Base-by-base conservation (phyloP, 2,797 vertebrate genomes). In the Danio albolineatus region DNA sequence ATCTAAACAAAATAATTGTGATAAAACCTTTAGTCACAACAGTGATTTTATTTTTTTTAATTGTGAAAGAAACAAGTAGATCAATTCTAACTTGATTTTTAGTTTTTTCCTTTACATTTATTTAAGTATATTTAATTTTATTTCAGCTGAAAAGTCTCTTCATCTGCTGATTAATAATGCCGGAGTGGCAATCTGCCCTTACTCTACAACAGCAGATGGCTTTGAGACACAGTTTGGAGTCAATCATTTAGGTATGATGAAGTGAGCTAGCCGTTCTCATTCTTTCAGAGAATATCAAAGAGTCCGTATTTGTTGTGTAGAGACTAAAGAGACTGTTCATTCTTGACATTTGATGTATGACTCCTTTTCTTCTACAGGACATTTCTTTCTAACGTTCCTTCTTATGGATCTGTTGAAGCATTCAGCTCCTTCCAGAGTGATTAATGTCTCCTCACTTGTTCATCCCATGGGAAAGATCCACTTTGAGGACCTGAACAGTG, bases 151-250 rank as follows among this genome's bases (percentile, higher is more conserved):
- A 80, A 92, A 89, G 84, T 7, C 80, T 67, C 87, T 95, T 75
- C 89, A 94, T 85, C 90, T 86, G 85, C 89, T 95, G 78, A 91
- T 94, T 83, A 94, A 94, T 89, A 94, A 95, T 28, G 93, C 94
- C 49, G 94, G 90, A 0, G 90, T 94, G 82, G 91, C 91, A 41
- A 49, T 91, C 10, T 93, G 94, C 48, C 79, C 92, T 0, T 88
- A 89, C 44, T 36, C 81, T 41, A 86, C 54, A 6, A 95, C 94
- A 4, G 85, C 13, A 54, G 93, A 94, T 43, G 93, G 92, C 70
- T 93, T 81, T 76, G 94, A 94, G 84, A 89, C 90, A 81, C 93
- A 94, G 74, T 92, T 95, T 85, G 94, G 93, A 76, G 92, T 94
- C 79, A 95, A 94, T 89, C 93, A 94, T 83, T 88, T 94, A 78